Percentiles rank a stretch among this genome's conserved stretches.
Conservation (phyloP, 2,113 vertebrate species). For the Apaloderma vittatum region DNA sequence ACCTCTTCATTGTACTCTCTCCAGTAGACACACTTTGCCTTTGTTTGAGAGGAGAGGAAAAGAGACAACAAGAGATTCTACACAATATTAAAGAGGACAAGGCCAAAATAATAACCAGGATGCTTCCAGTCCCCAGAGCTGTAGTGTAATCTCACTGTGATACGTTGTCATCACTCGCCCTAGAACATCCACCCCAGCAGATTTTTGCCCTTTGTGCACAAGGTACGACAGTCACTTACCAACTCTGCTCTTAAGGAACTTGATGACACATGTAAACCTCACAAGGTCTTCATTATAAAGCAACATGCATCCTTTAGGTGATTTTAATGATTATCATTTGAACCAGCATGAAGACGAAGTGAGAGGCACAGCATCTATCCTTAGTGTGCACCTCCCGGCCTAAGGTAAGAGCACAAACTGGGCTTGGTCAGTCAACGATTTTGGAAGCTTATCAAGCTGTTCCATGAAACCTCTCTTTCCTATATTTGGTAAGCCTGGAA, state of each 20-base stretch:
- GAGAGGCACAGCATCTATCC: neutral
- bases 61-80: neutral
- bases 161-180: neutral
- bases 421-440: neutral
- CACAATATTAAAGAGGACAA: neutral
- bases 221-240: neutral
- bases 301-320: neutral
- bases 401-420: neutral
- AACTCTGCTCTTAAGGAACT: neutral
- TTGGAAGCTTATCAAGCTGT: neutral
- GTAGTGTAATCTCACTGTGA: neutral
- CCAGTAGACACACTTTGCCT: neutral
- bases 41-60: neutral
- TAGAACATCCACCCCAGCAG: neutral
- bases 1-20: too few species aligned
- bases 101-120: conserved; percentile 7
- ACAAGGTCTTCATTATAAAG: neutral
- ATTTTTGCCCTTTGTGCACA: neutral
- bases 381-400: neutral
- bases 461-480: neutral
- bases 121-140: neutral
- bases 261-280: neutral
- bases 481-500: neutral
- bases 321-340: neutral
- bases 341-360: neutral